Conservation (phyloP, 2,888 invertebrate species). For the Macaria liturata region DNA sequence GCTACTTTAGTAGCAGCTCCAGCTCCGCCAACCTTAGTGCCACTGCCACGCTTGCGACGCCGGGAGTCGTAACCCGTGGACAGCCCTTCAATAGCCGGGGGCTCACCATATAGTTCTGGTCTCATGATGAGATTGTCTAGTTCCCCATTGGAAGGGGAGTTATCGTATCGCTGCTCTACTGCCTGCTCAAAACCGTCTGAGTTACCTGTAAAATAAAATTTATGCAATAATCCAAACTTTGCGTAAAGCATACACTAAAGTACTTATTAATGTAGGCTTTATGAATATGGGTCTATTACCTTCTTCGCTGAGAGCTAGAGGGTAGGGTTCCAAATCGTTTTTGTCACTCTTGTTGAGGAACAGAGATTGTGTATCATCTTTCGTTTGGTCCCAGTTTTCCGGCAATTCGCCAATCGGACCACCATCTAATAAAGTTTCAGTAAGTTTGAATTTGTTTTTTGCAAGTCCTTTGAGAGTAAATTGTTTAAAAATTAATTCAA, state of each 20-base stretch:
- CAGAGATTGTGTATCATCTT: constrained; percentile 78
- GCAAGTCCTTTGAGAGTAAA: not conserved
- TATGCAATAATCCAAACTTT: constrained; percentile 5
- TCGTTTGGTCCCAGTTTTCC: constrained; percentile 81
- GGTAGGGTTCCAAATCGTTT: constrained; percentile 80
- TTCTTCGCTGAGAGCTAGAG: constrained; percentile 80
- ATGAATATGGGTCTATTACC: constrained; percentile 48
- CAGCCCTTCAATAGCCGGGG: constrained; percentile 76
- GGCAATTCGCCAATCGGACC: constrained; percentile 75
- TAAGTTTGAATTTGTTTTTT: constrained; percentile 8
- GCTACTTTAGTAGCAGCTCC: constrained; percentile 78
- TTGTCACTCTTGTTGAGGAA: constrained; percentile 82
- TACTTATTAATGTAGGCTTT: constrained; percentile 1
- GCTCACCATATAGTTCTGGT: constrained; percentile 84
- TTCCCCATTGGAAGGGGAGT: constrained; percentile 65
- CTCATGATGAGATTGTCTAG: constrained; percentile 85
- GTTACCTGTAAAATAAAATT: constrained; percentile 58
- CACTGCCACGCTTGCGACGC: constrained; percentile 73
- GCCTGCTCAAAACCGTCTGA: constrained; percentile 71
- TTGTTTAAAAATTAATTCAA: too few species aligned
- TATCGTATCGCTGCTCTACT: constrained; percentile 68
- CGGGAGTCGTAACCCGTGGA: constrained; percentile 65
- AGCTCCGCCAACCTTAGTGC: constrained; percentile 74
- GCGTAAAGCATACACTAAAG: constrained; percentile 2
- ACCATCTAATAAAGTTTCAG: constrained; percentile 55